Evolutionary conservation across 2,113 vertebrate genomes (phyloP), one percentile per base, ranked within the genome.

Genomic region (Cottus gobio): DNA sequence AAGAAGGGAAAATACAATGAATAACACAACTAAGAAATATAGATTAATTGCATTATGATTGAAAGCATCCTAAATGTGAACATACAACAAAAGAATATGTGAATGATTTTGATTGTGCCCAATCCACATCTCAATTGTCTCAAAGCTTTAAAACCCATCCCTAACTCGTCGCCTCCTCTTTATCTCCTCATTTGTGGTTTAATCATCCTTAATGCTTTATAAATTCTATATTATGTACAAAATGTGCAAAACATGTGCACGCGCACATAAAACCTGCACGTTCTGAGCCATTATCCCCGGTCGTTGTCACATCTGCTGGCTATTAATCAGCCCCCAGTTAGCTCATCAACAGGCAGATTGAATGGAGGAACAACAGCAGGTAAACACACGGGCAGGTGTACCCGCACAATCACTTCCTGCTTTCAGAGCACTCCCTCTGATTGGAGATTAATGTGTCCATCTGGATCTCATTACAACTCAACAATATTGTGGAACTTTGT

Each of bases 271-370:
- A 87, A 80, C 48, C 74, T 42, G 30, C 15, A 4, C 36, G 52
- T 80, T 86, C 77, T 83, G 70, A 80, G 72, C 75, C 80, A 90
- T 90, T 91, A 91, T 84, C 81, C 36, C 69, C 36, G 0, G 68
- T 83, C 83, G 82, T 85, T 85, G 84, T 85, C 75, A 64, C 91
- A 92, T 90, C 86, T 92, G 91, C 68, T 80, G 39, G 79, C 81
- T 77, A 89, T 91, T 90, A 90, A 92, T 93, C 90, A 91, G 78
- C 65, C 71, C 42, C 77, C 83, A 88, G 79, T 89, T 90, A 90
- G 77, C 77, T 83, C 84, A 83, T 89, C 87, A 86, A 77, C 69
- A 58, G 69, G 72, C 85, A 74, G 58, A 80, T 1, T 74, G 79
- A 79, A 85, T 36, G 30, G 79, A 72, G 72, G 56, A 80, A 57